Evolutionary conservation across 2,888 invertebrate genomes (phyloP).

Genomic region (Rhorus exstirpatorius): DNA sequence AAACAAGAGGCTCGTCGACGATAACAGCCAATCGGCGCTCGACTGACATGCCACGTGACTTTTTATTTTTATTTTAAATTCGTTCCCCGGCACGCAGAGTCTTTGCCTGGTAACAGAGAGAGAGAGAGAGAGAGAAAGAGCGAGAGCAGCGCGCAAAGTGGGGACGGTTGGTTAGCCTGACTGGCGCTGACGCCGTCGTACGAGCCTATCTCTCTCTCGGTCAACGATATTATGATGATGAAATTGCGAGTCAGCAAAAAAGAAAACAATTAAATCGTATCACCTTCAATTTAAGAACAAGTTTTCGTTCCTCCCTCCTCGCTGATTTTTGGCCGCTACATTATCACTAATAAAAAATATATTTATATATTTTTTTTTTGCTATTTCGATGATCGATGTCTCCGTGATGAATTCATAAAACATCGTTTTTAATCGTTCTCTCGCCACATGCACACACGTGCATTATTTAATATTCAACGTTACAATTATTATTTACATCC

Average conservation of each 20-base stretch:
- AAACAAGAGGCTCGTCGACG: constrained; percentile 79
- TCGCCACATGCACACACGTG: no score
- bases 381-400: background rate
- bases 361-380: background rate
- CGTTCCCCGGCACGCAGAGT: constrained; percentile 29
- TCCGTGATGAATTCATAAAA: background rate
- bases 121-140: no score
- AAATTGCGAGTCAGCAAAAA: constrained; percentile 43
- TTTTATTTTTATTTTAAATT: constrained; percentile 41
- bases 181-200: constrained; percentile 32
- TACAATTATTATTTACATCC: constrained; percentile 57
- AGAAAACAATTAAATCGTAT: constrained; percentile 15
- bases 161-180: constrained; percentile 25
- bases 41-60: constrained; percentile 33
- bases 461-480: constrained; percentile 46
- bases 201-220: constrained; percentile 20
- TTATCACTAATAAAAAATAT: no score
- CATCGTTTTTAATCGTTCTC: background rate
- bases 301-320: background rate
- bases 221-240: constrained; percentile 51
- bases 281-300: constrained; percentile 7
- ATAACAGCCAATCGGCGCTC: constrained; percentile 75
- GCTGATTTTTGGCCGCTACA: background rate
- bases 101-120: constrained; percentile 68
- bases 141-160: constrained; percentile 16